Conservation (phyloP, 2,888 invertebrate genomes). For the Lasioglossum lativentre region DNA sequence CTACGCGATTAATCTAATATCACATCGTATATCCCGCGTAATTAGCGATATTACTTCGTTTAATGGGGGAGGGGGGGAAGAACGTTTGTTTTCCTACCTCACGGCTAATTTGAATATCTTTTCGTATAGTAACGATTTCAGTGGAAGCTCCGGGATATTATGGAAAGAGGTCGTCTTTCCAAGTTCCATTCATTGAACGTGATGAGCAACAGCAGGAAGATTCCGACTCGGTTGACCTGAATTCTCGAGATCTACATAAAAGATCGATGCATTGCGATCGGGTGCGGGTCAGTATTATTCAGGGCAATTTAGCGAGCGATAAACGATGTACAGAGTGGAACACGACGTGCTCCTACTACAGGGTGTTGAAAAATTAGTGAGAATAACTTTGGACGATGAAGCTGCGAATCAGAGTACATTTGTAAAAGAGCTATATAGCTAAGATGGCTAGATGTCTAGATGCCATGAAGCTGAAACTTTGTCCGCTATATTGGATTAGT, state of each 20-base stretch:
- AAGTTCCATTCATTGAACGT: neutral
- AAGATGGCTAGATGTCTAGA: neutral
- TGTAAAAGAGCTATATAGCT: neutral
- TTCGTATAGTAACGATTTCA: neutral
- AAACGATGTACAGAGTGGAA: neutral
- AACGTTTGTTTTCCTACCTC: neutral
- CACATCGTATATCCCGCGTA: neutral
- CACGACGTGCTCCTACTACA: neutral
- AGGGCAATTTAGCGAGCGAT: slow-evolving; percentile 20
- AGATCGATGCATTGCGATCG: slow-evolving; percentile 22
- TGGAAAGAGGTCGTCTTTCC: slow-evolving; percentile 16
- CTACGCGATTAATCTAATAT: slow-evolving; percentile 26
- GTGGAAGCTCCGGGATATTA: too few relatives aligned
- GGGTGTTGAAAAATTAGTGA: neutral
- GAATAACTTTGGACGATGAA: neutral
- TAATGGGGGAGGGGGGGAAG: neutral
- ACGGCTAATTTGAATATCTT: neutral
- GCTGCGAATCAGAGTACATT: neutral
- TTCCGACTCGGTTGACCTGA: slow-evolving; percentile 20
- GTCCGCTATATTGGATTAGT: neutral
- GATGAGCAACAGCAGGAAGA: slow-evolving; percentile 14
- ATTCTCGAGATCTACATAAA: slow-evolving; percentile 19
- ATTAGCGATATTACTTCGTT: slow-evolving; percentile 40
- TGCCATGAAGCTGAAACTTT: neutral
- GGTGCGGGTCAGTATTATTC: slow-evolving; percentile 17